A percentile compares a stretch with the other conserved stretches of the same genome.
These are phyloP conservation scores for Stegastes partitus DNA, from an alignment of 2,113 vertebrate species.

Conservation along the genomic window DNA sequence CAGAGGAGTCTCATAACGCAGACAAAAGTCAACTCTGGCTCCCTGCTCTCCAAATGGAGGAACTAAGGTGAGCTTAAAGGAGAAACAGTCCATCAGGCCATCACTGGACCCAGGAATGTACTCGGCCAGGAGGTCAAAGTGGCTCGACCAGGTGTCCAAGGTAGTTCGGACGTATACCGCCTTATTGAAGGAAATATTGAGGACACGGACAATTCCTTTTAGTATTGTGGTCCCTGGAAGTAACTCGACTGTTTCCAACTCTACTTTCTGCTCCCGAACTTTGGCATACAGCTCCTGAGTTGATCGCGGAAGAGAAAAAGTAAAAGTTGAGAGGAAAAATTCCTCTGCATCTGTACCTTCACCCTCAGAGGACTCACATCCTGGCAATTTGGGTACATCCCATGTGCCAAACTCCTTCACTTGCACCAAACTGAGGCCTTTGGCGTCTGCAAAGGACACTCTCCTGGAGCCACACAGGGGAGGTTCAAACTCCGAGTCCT, in stretches of 20 bases:
- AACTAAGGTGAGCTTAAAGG: constrained; percentile 91
- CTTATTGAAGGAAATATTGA: constrained; percentile 94
- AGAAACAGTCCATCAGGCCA: constrained; percentile 90
- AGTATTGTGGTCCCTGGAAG: constrained; percentile 88
- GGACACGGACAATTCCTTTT: constrained; percentile 90
- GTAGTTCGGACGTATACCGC: constrained; percentile 91
- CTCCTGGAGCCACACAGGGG: constrained; percentile 82
- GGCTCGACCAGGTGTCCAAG: constrained; percentile 90
- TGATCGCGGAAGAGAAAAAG: constrained; percentile 86
- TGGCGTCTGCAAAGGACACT: constrained; percentile 96
- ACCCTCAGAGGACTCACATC: constrained; percentile 62
- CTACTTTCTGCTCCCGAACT: constrained; percentile 88
- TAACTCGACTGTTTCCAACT: constrained; percentile 87
- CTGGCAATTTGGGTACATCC: constrained; percentile 81
- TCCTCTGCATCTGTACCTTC: constrained; percentile 83
- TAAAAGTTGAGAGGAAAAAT: constrained; percentile 84
- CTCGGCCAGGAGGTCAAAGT: constrained; percentile 93
- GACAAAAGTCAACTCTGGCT: constrained; percentile 92
- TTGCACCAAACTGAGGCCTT: constrained; percentile 92
- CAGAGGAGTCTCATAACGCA: constrained; percentile 92
- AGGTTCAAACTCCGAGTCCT: constrained; percentile 74
- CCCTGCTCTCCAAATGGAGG: constrained; percentile 89
- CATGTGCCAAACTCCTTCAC: constrained; percentile 92
- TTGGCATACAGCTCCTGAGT: constrained; percentile 85
- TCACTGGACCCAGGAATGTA: constrained; percentile 90